Conservation (phyloP, 2,113 vertebrate species). For the Abramis brama region DNA sequence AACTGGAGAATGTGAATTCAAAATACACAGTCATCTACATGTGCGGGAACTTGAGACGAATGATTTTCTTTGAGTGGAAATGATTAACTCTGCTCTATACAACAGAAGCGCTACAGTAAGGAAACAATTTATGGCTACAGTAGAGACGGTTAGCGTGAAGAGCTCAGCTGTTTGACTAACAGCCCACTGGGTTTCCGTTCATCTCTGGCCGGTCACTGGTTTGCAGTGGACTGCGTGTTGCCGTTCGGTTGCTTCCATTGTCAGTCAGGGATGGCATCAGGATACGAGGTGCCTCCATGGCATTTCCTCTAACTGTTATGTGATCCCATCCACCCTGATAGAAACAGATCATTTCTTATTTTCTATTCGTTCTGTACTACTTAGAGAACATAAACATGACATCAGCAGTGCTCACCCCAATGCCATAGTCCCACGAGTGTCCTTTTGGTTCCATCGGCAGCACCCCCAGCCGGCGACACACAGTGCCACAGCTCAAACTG, state of each 20-base stretch:
- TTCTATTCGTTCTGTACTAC: not conserved
- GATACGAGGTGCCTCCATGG: slow-evolving; percentile 71
- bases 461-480: slow-evolving; percentile 88
- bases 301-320: slow-evolving; percentile 87
- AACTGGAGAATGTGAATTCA: not conserved
- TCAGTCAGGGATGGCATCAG: slow-evolving; percentile 60
- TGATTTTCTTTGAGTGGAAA: not conserved
- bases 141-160: not conserved
- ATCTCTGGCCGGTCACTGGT: slow-evolving; percentile 61
- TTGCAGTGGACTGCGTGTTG: slow-evolving; percentile 43
- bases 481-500: slow-evolving; percentile 91
- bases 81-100: not conserved
- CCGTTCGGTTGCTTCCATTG: not conserved
- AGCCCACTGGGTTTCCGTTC: slow-evolving; percentile 66
- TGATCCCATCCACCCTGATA: slow-evolving; percentile 94
- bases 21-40: not conserved
- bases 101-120: not conserved
- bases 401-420: slow-evolving; percentile 82
- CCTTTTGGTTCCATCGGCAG: slow-evolving; percentile 87
- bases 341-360: slow-evolving; percentile 10
- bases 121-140: not conserved
- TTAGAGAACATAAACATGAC: not conserved
- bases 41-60: not conserved
- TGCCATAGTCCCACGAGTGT: slow-evolving; percentile 93
- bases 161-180: slow-evolving; percentile 60